phyloP scores from a whole-genome alignment of 2,797 vertebrate species.

The Cynodonichthys magdalenae region DNA sequence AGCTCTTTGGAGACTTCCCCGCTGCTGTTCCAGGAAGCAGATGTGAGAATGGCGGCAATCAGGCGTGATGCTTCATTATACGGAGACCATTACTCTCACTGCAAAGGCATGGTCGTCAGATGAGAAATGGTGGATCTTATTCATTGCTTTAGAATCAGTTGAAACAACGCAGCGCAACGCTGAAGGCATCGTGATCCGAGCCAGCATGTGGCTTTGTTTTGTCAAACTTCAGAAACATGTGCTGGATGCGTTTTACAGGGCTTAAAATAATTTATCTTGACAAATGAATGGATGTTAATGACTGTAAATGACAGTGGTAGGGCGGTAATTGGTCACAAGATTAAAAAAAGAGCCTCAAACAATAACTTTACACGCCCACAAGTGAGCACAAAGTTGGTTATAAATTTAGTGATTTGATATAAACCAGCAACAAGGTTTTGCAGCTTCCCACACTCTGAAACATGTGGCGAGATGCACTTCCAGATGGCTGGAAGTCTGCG shows the following conservation, averaged over 20 bases:
- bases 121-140: slow-evolving; percentile 43
- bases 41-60: slow-evolving; percentile 71
- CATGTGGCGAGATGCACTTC: slow-evolving; percentile 66
- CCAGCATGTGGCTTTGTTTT: slow-evolving; percentile 54
- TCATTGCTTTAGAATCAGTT: slow-evolving; percentile 24
- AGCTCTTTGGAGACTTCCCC: slow-evolving; percentile 65
- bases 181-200: slow-evolving; percentile 31
- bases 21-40: slow-evolving; percentile 74
- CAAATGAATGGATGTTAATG: slow-evolving; percentile 63
- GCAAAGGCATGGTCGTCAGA: slow-evolving; percentile 36
- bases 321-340: slow-evolving; percentile 49
- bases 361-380: slow-evolving; percentile 66
- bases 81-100: slow-evolving; percentile 55
- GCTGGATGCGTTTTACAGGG: slow-evolving; percentile 28
- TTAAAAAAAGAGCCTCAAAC: slow-evolving; percentile 48
- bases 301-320: slow-evolving; percentile 51
- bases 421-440: slow-evolving; percentile 63
- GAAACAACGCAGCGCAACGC: slow-evolving; percentile 29
- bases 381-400: slow-evolving; percentile 53
- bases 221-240: slow-evolving; percentile 31
- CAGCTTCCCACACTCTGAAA: slow-evolving; percentile 71
- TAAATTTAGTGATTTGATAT: slow-evolving; percentile 70
- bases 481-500: slow-evolving; percentile 70
- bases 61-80: slow-evolving; percentile 55
- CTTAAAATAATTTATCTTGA: slow-evolving; percentile 54